Evolutionary conservation across 2,888 invertebrate genomes (phyloP).

Genomic region (Folsomia manolachei): DNA sequence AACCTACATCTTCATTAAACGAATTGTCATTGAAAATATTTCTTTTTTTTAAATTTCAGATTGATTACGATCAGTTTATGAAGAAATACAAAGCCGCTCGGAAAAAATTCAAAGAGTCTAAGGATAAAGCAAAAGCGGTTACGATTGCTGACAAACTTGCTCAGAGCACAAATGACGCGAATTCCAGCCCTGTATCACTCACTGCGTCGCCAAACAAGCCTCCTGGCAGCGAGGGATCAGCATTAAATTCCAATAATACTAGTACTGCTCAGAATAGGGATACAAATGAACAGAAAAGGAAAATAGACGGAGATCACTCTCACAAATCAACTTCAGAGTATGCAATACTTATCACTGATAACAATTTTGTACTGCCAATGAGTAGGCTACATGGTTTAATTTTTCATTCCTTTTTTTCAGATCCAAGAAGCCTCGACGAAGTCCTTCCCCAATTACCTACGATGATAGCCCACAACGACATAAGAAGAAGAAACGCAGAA

Average conservation of each 20-base stretch:
- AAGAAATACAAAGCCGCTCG: constrained; percentile 70
- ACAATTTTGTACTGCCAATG: background rate
- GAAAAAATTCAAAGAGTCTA: constrained; percentile 68
- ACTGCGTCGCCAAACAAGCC: constrained; percentile 32
- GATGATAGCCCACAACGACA: constrained; percentile 53
- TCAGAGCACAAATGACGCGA: constrained; percentile 27
- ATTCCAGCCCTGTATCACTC: constrained; percentile 38
- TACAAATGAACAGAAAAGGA: constrained; percentile 22
- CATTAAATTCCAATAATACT: too few relatives aligned
- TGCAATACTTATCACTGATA: constrained; percentile 21
- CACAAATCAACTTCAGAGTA: constrained; percentile 34
- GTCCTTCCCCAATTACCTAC: constrained; percentile 48
- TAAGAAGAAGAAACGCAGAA: constrained; percentile 53
- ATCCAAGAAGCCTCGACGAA: constrained; percentile 37
- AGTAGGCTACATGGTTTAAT: background rate
- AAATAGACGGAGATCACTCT: constrained; percentile 18
- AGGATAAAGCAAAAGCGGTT: constrained; percentile 59
- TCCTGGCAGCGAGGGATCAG: constrained; percentile 24
- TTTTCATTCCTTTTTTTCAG: constrained; percentile 21
- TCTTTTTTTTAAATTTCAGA: constrained; percentile 53
- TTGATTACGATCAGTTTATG: constrained; percentile 70
- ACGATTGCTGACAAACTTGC: constrained; percentile 27
- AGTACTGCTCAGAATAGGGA: constrained; percentile 23
- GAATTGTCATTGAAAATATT: background rate
- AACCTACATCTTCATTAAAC: constrained; percentile 4